Evolutionary conservation across 2,888 invertebrate species (phyloP).

Genomic region (Tinea pellionella): DNA sequence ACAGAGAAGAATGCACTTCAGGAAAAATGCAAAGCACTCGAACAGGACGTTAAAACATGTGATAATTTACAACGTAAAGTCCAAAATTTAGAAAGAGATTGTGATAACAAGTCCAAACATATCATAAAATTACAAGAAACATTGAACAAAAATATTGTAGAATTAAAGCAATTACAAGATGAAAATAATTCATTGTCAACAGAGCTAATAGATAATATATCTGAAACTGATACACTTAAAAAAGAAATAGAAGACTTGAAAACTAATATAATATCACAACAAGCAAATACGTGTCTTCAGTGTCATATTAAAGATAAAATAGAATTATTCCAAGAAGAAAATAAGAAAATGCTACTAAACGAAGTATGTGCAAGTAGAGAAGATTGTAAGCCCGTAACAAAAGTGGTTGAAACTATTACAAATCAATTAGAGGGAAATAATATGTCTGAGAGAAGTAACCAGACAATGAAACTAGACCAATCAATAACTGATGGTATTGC

Average conservation of each 20-base stretch:
- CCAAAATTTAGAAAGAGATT: slow-evolving; percentile 34
- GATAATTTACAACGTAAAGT: slow-evolving; percentile 37
- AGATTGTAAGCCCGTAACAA: slow-evolving; percentile 52
- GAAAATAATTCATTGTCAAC: slow-evolving; percentile 68
- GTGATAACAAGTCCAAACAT: slow-evolving; percentile 22
- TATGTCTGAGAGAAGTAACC: slow-evolving; percentile 34
- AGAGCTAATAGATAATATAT: slow-evolving; percentile 67
- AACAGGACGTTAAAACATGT: slow-evolving; percentile 35
- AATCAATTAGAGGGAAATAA: slow-evolving; percentile 46
- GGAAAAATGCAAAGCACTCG: slow-evolving; percentile 35
- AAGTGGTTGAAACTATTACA: slow-evolving; percentile 55
- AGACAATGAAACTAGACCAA: slow-evolving; percentile 44
- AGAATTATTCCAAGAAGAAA: too few relatives aligned
- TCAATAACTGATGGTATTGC: too few relatives aligned
- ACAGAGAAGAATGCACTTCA: slow-evolving; percentile 32
- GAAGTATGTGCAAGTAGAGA: slow-evolving; percentile 50
- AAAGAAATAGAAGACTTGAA: slow-evolving; percentile 37
- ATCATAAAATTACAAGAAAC: slow-evolving; percentile 16
- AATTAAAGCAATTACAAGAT: slow-evolving; percentile 47
- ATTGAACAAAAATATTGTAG: slow-evolving; percentile 15
- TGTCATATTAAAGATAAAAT: slow-evolving; percentile 32
- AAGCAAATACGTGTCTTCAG: slow-evolving; percentile 23
- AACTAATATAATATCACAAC: slow-evolving; percentile 18
- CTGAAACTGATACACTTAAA: slow-evolving; percentile 62
- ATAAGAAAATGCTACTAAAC: slow-evolving; percentile 50